Base-by-base conservation (phyloP, 1,140 invertebrate species). In the Bombus soroeensis region DNA sequence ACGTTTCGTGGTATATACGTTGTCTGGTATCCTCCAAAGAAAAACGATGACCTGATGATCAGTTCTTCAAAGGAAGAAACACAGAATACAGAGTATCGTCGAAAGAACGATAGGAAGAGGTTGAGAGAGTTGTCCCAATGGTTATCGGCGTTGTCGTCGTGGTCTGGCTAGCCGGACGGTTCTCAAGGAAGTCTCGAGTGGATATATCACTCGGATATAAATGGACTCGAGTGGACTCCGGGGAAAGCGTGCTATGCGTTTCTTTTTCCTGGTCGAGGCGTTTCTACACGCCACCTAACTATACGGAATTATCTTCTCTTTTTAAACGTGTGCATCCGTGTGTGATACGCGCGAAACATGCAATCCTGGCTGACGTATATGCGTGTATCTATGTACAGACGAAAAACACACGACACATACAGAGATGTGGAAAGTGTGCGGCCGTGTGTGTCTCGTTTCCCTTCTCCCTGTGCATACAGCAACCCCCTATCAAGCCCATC, bases 401-500 rank as follows among this genome's bases (percentile, higher is more conserved):
- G 39, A 66, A 57, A 81, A 62, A 53, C 34, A 53, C 37, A n/a
- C 37, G 37, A 18, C 22, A 13, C 62, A 15, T 39, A 47, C 72
- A 71, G 74, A 32, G 25, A 28, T 25, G 22, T 3, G 18, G 9
- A 53, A 22, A 9, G 66, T 25, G 15, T n/a, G 53, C 25, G 25
- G 1, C 8, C 32, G 47, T 66, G 64, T 81, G 76, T 25, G 70
- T 64, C 15, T 78, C 62, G 15, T 66, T 18, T 62, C 80, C 68
- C 74, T 57, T 74, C 32, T 73, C 71, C 15, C 73, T 79, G 80
- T 71, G 82, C 81, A 82, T 70, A 87, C 88, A 88, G 80, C 76
- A 84, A 87, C 80, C 83, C 75, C 83, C 76, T 82, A 80, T 88
- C 88, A 88, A 87, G 89, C 88, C 90, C 92, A 92, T 94, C 92